Percentiles rank a stretch among this genome's conserved stretches.
phyloP scores from a whole-genome alignment of 2,113 vertebrate genomes.

The Piaya cayana region DNA sequence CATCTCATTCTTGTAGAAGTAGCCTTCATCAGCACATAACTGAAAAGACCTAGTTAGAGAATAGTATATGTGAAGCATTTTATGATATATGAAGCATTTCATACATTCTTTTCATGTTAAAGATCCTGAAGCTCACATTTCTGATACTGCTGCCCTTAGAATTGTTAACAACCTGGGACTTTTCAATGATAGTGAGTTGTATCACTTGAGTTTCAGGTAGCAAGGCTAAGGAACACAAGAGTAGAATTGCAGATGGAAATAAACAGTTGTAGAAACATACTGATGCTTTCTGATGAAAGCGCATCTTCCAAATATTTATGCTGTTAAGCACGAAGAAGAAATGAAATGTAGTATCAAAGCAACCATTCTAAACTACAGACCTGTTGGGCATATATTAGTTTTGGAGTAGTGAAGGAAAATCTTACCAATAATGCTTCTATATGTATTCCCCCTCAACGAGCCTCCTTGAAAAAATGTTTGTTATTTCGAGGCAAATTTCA shows the following conservation, averaged over 20 bases:
- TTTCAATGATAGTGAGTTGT: not conserved
- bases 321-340: not conserved
- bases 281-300: not conserved
- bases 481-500: not conserved
- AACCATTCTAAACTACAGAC: not conserved
- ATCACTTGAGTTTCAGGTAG: not conserved
- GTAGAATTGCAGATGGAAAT: not conserved
- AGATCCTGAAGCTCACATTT: not conserved
- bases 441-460: not conserved
- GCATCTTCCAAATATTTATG: not conserved
- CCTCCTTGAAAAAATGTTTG: not conserved
- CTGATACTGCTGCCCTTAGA: not conserved
- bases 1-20: not conserved
- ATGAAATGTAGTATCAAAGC: not conserved
- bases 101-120: not conserved
- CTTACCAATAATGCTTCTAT: not conserved
- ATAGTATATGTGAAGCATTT: not conserved
- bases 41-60: not conserved
- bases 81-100: not conserved
- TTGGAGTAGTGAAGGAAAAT: not conserved
- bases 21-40: not conserved
- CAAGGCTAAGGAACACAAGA: not conserved
- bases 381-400: fast-evolving
- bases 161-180: not conserved
- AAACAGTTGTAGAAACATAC: not conserved